Evolutionary conservation across 2,113 vertebrate species (phyloP), one percentile per base, ranked within the genome.

Genomic region (Lates calcarifer): DNA sequence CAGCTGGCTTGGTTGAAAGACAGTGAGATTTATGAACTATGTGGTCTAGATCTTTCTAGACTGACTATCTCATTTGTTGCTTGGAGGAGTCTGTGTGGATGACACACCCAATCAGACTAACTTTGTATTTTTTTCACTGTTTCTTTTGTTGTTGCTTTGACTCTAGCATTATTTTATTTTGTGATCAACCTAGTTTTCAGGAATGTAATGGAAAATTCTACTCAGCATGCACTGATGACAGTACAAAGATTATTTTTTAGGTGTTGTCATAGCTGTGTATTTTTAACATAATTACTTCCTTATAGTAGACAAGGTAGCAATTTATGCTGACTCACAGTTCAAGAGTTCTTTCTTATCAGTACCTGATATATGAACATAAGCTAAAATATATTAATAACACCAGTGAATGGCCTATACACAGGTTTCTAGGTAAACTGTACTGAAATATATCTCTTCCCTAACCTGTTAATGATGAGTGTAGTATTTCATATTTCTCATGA

Each of bases 321-420:
- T 49, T 56, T 26, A n/a, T 49, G 35, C 74, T 74, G 55, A 87
- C 43, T 76, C 79, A 79, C 58, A 62, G 64, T 33, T 79, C 58
- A 57, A 76, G 1, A 1, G n/a, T 53, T 69, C 13, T 13, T 14
- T 29, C 35, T 82, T 33, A 53, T 85, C 17, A 57, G 2, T 20
- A 37, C 35, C 41, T 71, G 15, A 60, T 61, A 79, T 53, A 33
- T 65, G 14, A 49, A 28, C 73, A 22, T 22, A 55, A 26, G 26
- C 39, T 70, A 9, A 53, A 53, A 60, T 28, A 83, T 63, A 33
- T 29, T 9, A 33, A 14, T 43, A 37, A 29, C 9, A 22, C 3
- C 22, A 17, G 33, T 2, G 13, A 18, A 11, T 55, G 15, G 26
- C 33, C 33, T 39, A 31, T 58, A 3, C 24, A 22, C 18, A 66